Evolutionary conservation across 1,140 invertebrate genomes (phyloP), one percentile per base, ranked within the genome.

Genomic region (Ooceraea biroi): DNA sequence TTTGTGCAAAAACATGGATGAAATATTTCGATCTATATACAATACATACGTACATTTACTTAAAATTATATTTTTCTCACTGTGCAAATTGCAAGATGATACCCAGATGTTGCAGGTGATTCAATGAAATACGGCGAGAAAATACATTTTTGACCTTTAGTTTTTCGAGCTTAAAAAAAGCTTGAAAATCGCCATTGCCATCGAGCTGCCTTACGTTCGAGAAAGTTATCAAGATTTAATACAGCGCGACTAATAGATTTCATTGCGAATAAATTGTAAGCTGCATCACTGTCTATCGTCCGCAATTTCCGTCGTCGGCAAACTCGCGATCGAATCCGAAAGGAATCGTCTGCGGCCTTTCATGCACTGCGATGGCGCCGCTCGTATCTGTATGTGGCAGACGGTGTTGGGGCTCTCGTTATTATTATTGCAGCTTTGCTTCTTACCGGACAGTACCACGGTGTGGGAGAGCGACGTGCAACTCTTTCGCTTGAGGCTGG

Each of bases 381-480:
- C 91, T 73, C 92, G 91, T 68, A 94, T 94, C 83, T 93, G 86
- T 85, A 94, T 93, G 83, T 94, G 94, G 82, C 92, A 94, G 88
- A 94, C 89, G 12, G 94, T 91, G 84, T 90, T 94, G 25, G 91
- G 80, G 41, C 92, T 91, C 27, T 90, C 85, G 10, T 85, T 73
- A 55, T 65, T 78, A 10, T 27, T 58, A 52, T 58, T 41, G n/a
- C 8, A 46, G 22, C 74, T 86, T 17, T 86, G 85, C 14, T 88
- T 91, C n/a, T 91, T 93, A n/a, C n/a, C n/a, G 14, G 78, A 57
- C 7, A 57, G 36, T 17, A 68, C 52, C 19, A 76, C 14, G 7
- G 88, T 84, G 7, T 90, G 85, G 0, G 83, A 66, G 41, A 83
- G 66, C 36, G 36, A 36, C n/a, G 82, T 77, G 22, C 72, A 87